These are phyloP conservation scores for Apostichopus parvimensis DNA, from an alignment of 35 echinoderm and acorn worm species.

Conservation along the genomic window DNA sequence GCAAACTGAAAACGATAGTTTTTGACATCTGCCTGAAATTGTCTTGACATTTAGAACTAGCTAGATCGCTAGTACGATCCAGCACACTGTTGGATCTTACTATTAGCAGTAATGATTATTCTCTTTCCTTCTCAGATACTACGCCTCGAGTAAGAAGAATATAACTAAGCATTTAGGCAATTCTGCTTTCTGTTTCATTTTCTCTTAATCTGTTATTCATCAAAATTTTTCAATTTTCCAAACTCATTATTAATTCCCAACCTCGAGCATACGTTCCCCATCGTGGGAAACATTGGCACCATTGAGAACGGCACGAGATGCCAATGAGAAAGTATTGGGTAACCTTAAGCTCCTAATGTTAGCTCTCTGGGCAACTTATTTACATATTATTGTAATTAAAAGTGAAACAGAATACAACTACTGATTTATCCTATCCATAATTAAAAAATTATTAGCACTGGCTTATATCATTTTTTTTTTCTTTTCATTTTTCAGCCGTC, in stretches of 20 bases:
- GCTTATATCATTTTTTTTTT: conserved; percentile 1
- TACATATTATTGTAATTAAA: conserved; percentile 59
- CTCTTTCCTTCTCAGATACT: not conserved
- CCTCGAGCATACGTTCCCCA: conserved; percentile 39
- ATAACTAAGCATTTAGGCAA: not conserved
- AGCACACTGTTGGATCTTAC: no score
- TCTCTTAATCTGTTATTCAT: conserved; percentile 17
- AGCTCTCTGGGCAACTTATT: conserved; percentile 48
- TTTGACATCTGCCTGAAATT: no score
- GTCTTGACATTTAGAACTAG: no score
- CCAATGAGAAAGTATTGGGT: conserved; percentile 15
- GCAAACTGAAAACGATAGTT: no score
- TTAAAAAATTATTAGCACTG: conserved; percentile 4
- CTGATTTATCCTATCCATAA: conserved; percentile 51
- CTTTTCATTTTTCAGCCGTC: not conserved
- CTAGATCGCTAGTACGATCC: no score
- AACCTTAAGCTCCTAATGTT: conserved; percentile 57
- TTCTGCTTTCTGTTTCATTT: not conserved
- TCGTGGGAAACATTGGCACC: conserved; percentile 47
- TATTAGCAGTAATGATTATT: no score
- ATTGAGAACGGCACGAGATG: not conserved
- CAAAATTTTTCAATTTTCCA: conserved; percentile 7
- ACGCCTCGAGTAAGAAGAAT: not conserved
- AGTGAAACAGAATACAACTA: conserved; percentile 52
- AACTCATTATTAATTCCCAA: conserved; percentile 33